A percentile compares a stretch with the other conserved stretches of the same genome.
Conservation (phyloP, 2,113 vertebrate species). For the Martes martes region DNA sequence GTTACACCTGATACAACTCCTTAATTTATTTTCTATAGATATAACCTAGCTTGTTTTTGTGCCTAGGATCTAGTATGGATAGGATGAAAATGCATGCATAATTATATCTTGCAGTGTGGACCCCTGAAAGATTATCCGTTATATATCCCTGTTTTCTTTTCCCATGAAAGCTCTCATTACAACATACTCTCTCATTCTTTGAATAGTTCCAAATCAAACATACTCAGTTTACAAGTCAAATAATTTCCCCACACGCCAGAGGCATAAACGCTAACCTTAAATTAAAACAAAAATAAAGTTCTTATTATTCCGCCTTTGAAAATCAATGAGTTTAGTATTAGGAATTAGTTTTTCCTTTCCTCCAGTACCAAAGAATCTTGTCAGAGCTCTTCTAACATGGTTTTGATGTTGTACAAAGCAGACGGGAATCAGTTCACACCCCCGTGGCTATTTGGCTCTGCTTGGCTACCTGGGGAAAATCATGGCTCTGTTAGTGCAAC, state of each 20-base stretch:
- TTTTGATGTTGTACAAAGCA: not conserved
- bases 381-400: not conserved
- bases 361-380: not conserved
- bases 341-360: not conserved
- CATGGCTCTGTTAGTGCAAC: not conserved
- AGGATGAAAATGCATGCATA: not conserved
- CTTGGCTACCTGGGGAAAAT: not conserved
- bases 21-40: constrained; percentile 3
- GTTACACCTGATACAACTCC: not conserved
- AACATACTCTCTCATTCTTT: not conserved
- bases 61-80: not conserved
- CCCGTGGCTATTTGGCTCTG: not conserved
- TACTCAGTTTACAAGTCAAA: constrained; percentile 38
- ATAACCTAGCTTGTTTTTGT: not conserved
- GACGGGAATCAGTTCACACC: not conserved
- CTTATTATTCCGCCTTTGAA: constrained; percentile 9
- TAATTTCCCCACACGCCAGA: not conserved
- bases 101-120: not conserved
- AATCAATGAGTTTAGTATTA: constrained; percentile 12
- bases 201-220: constrained; percentile 40
- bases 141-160: not conserved
- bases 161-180: not conserved
- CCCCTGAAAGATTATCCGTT: not conserved
- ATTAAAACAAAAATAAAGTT: not conserved
- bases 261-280: constrained; percentile 13